A percentile compares a stretch with the other conserved stretches of the same genome.
Evolutionary conservation across 2,113 vertebrate species (phyloP).

Genomic region (Galemys pyrenaicus): DNA sequence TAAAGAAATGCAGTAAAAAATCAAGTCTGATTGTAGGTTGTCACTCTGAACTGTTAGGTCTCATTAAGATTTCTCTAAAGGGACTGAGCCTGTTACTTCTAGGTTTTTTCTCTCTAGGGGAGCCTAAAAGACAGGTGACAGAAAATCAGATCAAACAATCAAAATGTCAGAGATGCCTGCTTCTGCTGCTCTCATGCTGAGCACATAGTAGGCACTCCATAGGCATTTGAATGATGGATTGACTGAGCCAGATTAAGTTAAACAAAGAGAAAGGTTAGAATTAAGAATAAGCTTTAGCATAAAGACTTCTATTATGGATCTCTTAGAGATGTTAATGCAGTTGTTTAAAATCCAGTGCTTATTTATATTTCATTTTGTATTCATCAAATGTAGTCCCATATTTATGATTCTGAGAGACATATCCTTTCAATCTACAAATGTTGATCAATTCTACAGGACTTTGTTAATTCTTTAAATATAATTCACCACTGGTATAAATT

Average conservation of each 20-base stretch:
- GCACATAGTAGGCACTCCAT: conserved; percentile 41
- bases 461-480: background rate
- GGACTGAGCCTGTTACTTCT: background rate
- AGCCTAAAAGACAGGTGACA: conserved; percentile 4
- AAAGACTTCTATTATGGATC: background rate
- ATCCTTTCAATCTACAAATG: background rate
- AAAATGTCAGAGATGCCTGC: background rate
- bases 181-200: background rate
- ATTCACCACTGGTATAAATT: background rate
- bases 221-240: background rate
- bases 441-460: background rate
- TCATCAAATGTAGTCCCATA: background rate
- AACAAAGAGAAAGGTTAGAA: background rate
- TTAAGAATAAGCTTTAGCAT: background rate
- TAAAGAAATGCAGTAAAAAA: conserved; percentile 26
- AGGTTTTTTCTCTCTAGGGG: conserved; percentile 20
- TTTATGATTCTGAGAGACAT: background rate
- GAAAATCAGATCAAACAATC: conserved; percentile 43
- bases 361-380: background rate
- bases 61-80: conserved; percentile 57
- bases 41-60: conserved; percentile 35
- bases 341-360: background rate
- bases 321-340: background rate
- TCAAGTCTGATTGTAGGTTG: background rate
- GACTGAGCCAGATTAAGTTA: background rate